These are phyloP conservation scores for Argyresthia goedartella DNA, from an alignment of 2,888 invertebrate genomes.

Conservation along the genomic window DNA sequence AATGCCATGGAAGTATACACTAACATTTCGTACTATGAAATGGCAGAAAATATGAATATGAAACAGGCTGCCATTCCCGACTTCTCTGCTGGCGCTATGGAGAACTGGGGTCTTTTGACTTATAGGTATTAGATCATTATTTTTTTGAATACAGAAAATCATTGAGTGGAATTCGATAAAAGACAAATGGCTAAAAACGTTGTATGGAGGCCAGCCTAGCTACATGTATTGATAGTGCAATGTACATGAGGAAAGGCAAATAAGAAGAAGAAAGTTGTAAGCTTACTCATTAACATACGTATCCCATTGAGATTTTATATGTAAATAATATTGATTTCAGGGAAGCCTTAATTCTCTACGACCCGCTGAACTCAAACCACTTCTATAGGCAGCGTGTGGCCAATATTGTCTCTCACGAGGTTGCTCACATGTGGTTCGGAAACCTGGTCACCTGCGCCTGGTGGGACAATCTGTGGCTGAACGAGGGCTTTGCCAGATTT, in stretches of 20 bases:
- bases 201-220: too few relatives aligned
- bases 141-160: too few relatives aligned
- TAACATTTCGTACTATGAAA: slow-evolving; percentile 53
- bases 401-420: slow-evolving; percentile 80
- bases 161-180: too few relatives aligned
- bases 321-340: slow-evolving; percentile 33
- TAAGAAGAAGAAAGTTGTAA: background rate
- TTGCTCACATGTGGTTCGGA: slow-evolving; percentile 88
- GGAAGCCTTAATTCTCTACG: slow-evolving; percentile 71
- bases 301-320: background rate
- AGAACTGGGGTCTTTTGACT: slow-evolving; percentile 87
- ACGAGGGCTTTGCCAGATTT: slow-evolving; percentile 78
- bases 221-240: too few relatives aligned
- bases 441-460: slow-evolving; percentile 80
- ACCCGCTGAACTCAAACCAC: slow-evolving; percentile 54
- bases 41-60: slow-evolving; percentile 58
- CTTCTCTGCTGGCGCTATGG: slow-evolving; percentile 86
- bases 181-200: too few relatives aligned
- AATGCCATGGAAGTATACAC: slow-evolving; percentile 71
- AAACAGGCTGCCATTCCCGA: slow-evolving; percentile 86
- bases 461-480: slow-evolving; percentile 82
- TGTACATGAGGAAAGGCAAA: too few relatives aligned
- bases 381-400: slow-evolving; percentile 75
- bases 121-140: too few relatives aligned
- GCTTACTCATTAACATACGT: too few relatives aligned